Percentiles rank a stretch among this genome's conserved stretches.
These are phyloP conservation scores for Diceros bicornis DNA, from an alignment of 2,797 vertebrate genomes.

Conservation along the genomic window DNA sequence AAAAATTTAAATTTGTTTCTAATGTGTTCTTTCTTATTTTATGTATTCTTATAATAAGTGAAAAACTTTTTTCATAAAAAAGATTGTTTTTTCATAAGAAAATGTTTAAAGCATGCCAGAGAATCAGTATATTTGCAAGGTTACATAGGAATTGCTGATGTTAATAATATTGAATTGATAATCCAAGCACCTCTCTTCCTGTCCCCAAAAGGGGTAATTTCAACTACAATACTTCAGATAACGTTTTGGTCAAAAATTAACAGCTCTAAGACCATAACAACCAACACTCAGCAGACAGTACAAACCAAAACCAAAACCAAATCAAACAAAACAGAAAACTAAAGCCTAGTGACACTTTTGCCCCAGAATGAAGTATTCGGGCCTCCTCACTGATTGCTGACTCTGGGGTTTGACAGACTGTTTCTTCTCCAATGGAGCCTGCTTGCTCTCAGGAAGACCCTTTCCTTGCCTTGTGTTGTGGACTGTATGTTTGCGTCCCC, in stretches of 20 bases:
- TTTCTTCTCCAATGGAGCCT: not conserved
- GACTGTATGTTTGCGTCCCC: not conserved
- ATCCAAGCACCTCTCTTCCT: not conserved
- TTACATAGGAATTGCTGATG: not conserved
- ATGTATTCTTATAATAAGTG: not conserved
- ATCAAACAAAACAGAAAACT: not conserved
- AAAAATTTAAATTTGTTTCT: not conserved
- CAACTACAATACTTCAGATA: not conserved
- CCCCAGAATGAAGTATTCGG: not conserved
- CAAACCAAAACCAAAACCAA: conserved; percentile 32
- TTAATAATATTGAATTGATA: not conserved
- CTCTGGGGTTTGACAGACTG: not conserved
- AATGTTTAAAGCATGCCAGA: not conserved
- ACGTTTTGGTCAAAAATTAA: conserved; percentile 4
- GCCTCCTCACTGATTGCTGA: not conserved
- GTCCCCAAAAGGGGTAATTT: not conserved
- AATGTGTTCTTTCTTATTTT: not conserved
- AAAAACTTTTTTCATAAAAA: not conserved
- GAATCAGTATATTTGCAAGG: not conserved
- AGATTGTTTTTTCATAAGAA: not conserved
- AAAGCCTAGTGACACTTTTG: not conserved
- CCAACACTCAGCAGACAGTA: not conserved
- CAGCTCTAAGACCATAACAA: not conserved
- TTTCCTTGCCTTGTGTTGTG: not conserved
- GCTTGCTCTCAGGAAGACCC: not conserved